phyloP scores from a whole-genome alignment of 2,888 invertebrate species.

The Matsumyia berberina region DNA sequence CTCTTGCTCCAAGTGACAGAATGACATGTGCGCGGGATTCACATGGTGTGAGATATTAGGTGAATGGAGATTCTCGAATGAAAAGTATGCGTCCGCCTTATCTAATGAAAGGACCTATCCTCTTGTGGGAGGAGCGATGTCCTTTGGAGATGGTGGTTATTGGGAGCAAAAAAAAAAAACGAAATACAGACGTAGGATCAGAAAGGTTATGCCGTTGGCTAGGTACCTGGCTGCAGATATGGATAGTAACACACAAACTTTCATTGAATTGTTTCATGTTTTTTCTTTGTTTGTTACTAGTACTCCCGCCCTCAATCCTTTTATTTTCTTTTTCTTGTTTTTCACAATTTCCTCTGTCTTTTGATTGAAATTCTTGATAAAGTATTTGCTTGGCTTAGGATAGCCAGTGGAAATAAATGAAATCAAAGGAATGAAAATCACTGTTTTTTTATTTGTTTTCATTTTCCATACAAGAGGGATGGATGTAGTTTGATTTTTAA shows the following conservation, averaged over 20 bases:
- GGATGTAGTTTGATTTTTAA: slow-evolving; percentile 36
- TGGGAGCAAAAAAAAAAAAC: slow-evolving; percentile 17
- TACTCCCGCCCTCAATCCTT: slow-evolving; percentile 55
- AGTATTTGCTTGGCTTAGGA: slow-evolving; percentile 45
- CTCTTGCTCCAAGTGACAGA: slow-evolving; percentile 69
- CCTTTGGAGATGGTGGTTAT: slow-evolving; percentile 64
- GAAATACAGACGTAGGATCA: slow-evolving; percentile 39
- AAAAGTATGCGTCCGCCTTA: slow-evolving; percentile 71
- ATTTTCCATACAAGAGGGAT: too few species aligned
- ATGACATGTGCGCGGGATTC: slow-evolving; percentile 73
- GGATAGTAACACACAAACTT: slow-evolving; percentile 55
- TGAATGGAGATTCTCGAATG: slow-evolving; percentile 73
- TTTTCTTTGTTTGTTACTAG: slow-evolving; percentile 16
- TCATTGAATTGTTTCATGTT: slow-evolving; percentile 42
- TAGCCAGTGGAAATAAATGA: slow-evolving; percentile 21
- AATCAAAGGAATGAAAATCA: slow-evolving; percentile 25
- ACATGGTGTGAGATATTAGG: slow-evolving; percentile 67
- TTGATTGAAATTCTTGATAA: slow-evolving; percentile 70
- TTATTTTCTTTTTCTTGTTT: slow-evolving; percentile 37
- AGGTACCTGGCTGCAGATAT: slow-evolving; percentile 60
- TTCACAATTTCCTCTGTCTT: slow-evolving; percentile 48
- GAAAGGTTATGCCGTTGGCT: slow-evolving; percentile 42
- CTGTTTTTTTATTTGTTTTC: slow-evolving; percentile 4
- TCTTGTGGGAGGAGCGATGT: slow-evolving; percentile 75
- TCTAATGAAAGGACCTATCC: slow-evolving; percentile 75